Evolutionary conservation across 2,888 invertebrate species (phyloP), one percentile per base, ranked within the genome.

Genomic region (Thumatha senex): DNA sequence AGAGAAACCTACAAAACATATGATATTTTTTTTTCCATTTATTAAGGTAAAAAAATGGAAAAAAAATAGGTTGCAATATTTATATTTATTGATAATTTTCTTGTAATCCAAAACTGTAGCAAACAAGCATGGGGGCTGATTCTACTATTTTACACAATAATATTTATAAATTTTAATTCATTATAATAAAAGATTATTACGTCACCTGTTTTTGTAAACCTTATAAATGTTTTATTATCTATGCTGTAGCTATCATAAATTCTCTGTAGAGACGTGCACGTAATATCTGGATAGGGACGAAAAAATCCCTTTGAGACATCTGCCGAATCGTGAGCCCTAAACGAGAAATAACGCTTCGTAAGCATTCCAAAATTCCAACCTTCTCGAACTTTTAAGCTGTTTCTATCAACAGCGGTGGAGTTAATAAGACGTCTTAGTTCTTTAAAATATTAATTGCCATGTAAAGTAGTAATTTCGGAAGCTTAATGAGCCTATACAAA

Each of bases 191-290:
- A n/a, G n/a, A n/a, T n/a, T n/a, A n/a, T n/a, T n/a, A n/a, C n/a
- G n/a, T n/a, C n/a, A n/a, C n/a, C n/a, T n/a, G n/a, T 33, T 11
- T 36, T 34, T 35, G 14, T 40, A 38, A 56, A 50, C 45, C 29
- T 39, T 48, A 39, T 50, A 45, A 42, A 52, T 48, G 53, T 46
- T 46, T 48, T 33, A 38, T 44, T 43, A 51, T 44, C 40, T 12
- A 63, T 58, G 46, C 39, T 31, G 30, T 30, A 18, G 12, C 18
- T 42, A 53, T 51, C 47, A 58, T 58, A 50, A 53, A 66, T 63
- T 55, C 51, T 61, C 38, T 14, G 53, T 49, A 49, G 40, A 45
- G 44, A 58, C 56, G 49, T 42, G 43, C 39, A 50, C 18, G 42
- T 43, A 43, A 43, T 40, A 42, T 46, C 2, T 39, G 13, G 13